Conservation (phyloP, 2,113 vertebrate genomes). For the Gnathonemus echidnorhynchus region DNA sequence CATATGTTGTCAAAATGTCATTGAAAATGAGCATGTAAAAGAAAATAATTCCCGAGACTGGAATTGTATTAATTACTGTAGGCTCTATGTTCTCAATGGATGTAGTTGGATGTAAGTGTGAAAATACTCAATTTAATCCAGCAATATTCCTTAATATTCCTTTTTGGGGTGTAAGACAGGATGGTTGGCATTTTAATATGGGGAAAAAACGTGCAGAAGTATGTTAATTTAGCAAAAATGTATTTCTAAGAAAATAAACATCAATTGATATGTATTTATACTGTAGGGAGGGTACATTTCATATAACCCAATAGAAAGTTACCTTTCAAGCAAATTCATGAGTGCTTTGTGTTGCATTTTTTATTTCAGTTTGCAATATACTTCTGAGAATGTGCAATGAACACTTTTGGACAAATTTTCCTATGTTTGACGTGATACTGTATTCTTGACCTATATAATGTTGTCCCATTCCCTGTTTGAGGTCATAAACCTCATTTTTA, state of each 20-base stretch:
- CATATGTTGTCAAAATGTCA: slow-evolving; percentile 8
- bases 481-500: neutral
- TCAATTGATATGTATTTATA: neutral
- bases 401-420: neutral
- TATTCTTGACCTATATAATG: neutral
- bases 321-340: neutral
- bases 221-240: neutral
- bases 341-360: neutral
- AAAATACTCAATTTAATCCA: slow-evolving; percentile 23
- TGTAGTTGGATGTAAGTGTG: slow-evolving; percentile 19
- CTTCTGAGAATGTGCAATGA: neutral
- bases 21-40: slow-evolving; percentile 18
- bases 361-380: neutral
- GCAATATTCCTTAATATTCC: slow-evolving; percentile 19
- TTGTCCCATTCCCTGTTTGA: neutral
- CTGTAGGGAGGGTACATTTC: neutral
- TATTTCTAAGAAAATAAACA: slow-evolving; percentile 8
- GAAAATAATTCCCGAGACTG: slow-evolving; percentile 14
- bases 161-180: neutral
- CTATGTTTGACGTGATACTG: neutral
- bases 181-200: neutral
- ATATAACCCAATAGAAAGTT: neutral
- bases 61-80: slow-evolving; percentile 21
- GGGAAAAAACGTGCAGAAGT: neutral
- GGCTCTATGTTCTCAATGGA: slow-evolving; percentile 21